Conservation (phyloP, 2,888 invertebrate genomes). For the Calephelis perditalis region DNA sequence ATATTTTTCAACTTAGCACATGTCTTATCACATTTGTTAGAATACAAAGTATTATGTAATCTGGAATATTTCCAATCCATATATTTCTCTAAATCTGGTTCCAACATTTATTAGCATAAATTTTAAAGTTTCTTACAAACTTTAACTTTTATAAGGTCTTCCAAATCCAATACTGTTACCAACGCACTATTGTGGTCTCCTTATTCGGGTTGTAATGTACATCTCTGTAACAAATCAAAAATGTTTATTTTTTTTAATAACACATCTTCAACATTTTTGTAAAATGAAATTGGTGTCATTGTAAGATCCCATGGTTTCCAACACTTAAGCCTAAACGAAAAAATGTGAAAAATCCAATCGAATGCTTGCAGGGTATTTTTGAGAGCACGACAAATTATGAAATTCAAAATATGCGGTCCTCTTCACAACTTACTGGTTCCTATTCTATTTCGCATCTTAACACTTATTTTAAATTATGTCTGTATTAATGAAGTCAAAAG, state of each 20-base stretch:
- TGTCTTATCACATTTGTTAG: constrained; percentile 9
- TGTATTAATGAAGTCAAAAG: too few relatives aligned
- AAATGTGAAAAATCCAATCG: constrained; percentile 11
- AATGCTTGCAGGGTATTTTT: constrained; percentile 57
- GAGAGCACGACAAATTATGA: constrained; percentile 48
- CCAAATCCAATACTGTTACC: constrained; percentile 46
- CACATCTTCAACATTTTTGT: not conserved
- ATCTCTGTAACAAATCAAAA: constrained; percentile 62
- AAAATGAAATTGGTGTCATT: too few relatives aligned
- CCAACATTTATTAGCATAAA: constrained; percentile 15
- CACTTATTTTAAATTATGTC: too few relatives aligned
- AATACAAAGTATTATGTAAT: constrained; percentile 6
- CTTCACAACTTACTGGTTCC: not conserved
- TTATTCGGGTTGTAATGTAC: constrained; percentile 63
- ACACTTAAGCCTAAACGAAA: too few relatives aligned
- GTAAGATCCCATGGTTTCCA: too few relatives aligned
- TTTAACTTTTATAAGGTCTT: constrained; percentile 26
- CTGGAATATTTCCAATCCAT: constrained; percentile 1
- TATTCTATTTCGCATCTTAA: not conserved
- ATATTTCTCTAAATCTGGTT: not conserved
- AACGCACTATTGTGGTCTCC: constrained; percentile 65
- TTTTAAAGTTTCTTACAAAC: constrained; percentile 33
- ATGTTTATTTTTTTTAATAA: not conserved
- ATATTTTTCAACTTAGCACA: not conserved
- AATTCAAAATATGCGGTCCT: constrained; percentile 42